Evolutionary conservation across 2,888 invertebrate genomes (phyloP).

Genomic region (Automeris io): DNA sequence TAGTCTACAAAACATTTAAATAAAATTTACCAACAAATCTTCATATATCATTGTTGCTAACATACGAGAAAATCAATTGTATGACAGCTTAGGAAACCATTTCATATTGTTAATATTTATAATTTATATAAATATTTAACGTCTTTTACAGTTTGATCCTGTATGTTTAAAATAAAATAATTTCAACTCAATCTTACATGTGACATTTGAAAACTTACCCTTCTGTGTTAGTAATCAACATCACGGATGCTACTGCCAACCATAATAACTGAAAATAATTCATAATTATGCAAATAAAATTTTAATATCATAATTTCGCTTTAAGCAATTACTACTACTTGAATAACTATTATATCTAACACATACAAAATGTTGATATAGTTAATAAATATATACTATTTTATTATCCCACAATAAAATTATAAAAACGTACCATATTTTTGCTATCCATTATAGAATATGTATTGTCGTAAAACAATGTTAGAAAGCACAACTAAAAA

Average conservation of each 20-base stretch:
- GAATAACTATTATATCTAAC: not conserved
- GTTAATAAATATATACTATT: not conserved
- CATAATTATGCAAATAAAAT: not conserved
- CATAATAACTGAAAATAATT: not conserved
- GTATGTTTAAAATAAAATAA: too few relatives aligned
- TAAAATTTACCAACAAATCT: too few relatives aligned
- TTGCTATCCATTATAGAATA: slow-evolving; percentile 57
- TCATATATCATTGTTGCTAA: too few relatives aligned
- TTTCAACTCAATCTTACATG: too few relatives aligned
- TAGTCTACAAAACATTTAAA: too few relatives aligned
- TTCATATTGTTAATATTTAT: too few relatives aligned
- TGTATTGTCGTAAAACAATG: slow-evolving; percentile 53
- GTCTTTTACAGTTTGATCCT: too few relatives aligned
- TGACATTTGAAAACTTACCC: not conserved
- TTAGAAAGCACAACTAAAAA: slow-evolving; percentile 49
- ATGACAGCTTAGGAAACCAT: too few relatives aligned
- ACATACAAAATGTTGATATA: not conserved
- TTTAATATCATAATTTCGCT: not conserved
- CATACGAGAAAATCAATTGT: too few relatives aligned
- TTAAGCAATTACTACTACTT: not conserved
- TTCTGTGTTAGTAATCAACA: not conserved
- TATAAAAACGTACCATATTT: slow-evolving; percentile 53
- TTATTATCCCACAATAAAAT: slow-evolving; percentile 6
- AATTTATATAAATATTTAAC: too few relatives aligned
- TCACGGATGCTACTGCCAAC: not conserved